phyloP scores from a whole-genome alignment of 1,140 invertebrate genomes.

The Sminthurides bifidus region DNA sequence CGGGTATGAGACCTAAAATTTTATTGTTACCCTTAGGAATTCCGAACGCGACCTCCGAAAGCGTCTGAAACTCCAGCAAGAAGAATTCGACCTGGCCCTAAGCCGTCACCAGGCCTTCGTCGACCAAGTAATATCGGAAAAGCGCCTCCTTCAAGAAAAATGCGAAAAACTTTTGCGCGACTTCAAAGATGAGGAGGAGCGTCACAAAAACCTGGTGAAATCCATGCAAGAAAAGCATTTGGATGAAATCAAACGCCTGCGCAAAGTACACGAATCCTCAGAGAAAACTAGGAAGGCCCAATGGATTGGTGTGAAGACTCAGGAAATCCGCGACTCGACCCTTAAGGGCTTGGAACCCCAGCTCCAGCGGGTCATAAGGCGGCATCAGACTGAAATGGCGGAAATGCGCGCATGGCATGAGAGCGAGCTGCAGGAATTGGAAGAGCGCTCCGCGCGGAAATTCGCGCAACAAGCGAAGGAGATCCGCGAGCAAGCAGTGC shows the following conservation, averaged over 20 bases:
- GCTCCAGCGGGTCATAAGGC: conserved; percentile 49
- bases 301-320: conserved; percentile 55
- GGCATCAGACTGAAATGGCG: conserved; percentile 47
- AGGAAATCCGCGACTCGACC: conserved; percentile 60
- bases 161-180: conserved; percentile 44
- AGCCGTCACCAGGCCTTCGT: conserved; percentile 57
- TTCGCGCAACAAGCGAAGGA: conserved; percentile 43
- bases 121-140: conserved; percentile 54
- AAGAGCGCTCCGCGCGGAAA: conserved; percentile 43
- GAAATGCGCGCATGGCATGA: conserved; percentile 48
- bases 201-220: conserved; percentile 44
- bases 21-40: too few relatives aligned
- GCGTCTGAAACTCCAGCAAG: conserved; percentile 46
- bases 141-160: conserved; percentile 51
- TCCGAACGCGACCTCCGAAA: conserved; percentile 36
- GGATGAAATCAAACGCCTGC: conserved; percentile 49
- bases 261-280: conserved; percentile 56
- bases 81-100: conserved; percentile 49
- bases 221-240: conserved; percentile 49
- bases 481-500: conserved; percentile 40
- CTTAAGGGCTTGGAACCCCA: conserved; percentile 61
- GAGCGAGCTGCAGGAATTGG: conserved; percentile 42
- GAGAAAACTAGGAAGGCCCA: conserved; percentile 52
- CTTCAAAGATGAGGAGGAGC: conserved; percentile 44
- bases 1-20: too few relatives aligned